Base-by-base conservation (phyloP, 2,113 vertebrate species). In the Myiozetetes cayanensis region DNA sequence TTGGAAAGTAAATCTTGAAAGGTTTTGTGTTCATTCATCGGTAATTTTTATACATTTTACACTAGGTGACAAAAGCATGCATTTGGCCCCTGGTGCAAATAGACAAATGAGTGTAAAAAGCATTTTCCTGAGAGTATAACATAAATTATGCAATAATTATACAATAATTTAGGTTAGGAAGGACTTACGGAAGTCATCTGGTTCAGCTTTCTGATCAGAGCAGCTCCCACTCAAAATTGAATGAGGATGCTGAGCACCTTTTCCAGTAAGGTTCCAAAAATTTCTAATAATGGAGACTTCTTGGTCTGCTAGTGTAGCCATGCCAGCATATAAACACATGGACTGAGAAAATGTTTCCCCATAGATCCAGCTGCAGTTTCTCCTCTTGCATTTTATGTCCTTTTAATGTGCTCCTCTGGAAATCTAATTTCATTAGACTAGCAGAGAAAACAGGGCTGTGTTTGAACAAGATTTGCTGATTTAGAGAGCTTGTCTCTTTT, bases 21-120 rank as follows among this genome's bases (percentile, higher is more conserved):
- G 58, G 2, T 46, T 80, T 79, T 74, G 14, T n/a, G 9, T 70
- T 77, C 12, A 21, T 5, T 53, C 14, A 24, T 68, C 7, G 20
- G 52, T 63, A 33, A 27, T 55, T 41, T 52, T 35, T 23, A 8
- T 47, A 9, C 14, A 3, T 77, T 77, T 55, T 70, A 25, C 14
- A 14, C 15, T 14, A 58, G 18, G 12, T 66, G 14, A 33, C 7
- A 3, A 3, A 8, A 35, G 16, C 28, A 28, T 1, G 0, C 4
- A 1, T 66, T 94, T 58, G 61, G 2, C 5, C 3, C 49, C 19
- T 53, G 13, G 4, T 61, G 43, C 20, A 76, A 39, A 39, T 55
- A 70, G 35, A 52, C 15, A 61, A 41, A 53, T 30, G 12, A 63
- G 3, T 17, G 3, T 70, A 15, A 85, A 61, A 79, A 78, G 25